Evolutionary conservation across 1,140 invertebrate species (phyloP), one percentile per base, ranked within the genome.

Genomic region (Philopotamus ludificatus): DNA sequence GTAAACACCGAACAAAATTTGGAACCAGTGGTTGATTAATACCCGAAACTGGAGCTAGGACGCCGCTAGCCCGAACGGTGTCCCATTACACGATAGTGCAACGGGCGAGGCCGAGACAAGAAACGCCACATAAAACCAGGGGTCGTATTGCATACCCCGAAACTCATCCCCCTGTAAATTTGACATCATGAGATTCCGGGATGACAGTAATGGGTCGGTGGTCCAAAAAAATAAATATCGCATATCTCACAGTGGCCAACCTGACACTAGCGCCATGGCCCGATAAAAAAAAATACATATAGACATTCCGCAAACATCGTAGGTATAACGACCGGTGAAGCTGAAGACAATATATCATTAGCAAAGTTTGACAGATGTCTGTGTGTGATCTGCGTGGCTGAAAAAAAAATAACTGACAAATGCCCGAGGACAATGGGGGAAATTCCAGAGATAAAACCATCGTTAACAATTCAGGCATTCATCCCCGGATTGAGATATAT

Each of bases 341-440:
- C 10, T 8, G 21, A 23, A 25, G 20, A 44, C 41, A 15, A 58
- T 58, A 58, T 58, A 58, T 58, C 55, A 58, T 58, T 58, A 58
- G 55, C 55, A 22, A 18, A 58, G 20, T 25, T 57, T 57, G 54
- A 57, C 55, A 58, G 55, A 26, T 58, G 55, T 34, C 28, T 58
- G 55, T 58, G 45, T 58, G 39, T 42, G 55, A 58, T 58, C 34
- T 44, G 16, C 20, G n/a, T 49, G 47, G 47, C 3, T 18, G 41
- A 2, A 44, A 1, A 9, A 18, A 44, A n/a, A n/a, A 39, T n/a
- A 39, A 39, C 7, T n/a, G n/a, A 39, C n/a, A 44, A 44, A 12
- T 9, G 18, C 18, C n/a, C 9, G 41, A 12, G n/a, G 18, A 12
- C n/a, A 44, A 44, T 9, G 41, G n/a, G n/a, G 18, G 18, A 44